A percentile compares a stretch with the other conserved stretches of the same genome.
phyloP scores from a whole-genome alignment of 2,113 vertebrate species.

The Crotalus horridus region DNA sequence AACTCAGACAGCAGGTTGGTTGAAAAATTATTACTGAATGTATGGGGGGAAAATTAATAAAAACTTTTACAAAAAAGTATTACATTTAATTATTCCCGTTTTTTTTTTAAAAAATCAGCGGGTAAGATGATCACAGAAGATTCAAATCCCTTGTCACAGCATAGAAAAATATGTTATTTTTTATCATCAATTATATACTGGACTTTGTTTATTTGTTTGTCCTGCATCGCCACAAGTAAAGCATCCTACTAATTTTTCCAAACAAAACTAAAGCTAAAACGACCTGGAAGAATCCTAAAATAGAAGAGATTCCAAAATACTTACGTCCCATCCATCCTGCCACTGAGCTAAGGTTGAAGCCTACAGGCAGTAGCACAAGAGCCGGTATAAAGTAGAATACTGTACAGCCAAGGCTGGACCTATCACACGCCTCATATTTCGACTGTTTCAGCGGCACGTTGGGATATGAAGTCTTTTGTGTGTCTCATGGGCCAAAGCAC shows the following conservation, averaged over 20 bases:
- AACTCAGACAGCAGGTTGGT: too few relatives aligned
- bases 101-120: background rate
- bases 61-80: too few relatives aligned
- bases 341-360: background rate
- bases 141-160: background rate
- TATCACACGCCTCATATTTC: background rate
- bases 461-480: background rate
- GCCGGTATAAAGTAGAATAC: background rate
- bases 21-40: too few relatives aligned
- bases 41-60: too few relatives aligned
- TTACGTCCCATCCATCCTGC: constrained; percentile 1
- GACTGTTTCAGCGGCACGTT: background rate
- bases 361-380: background rate
- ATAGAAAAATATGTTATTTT: background rate
- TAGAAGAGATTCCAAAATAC: background rate
- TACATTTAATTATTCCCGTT: background rate
- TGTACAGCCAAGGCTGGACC: background rate
- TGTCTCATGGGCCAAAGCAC: rapidly evolving
- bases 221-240: background rate
- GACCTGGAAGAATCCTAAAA: background rate
- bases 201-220: background rate
- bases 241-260: background rate
- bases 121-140: background rate
- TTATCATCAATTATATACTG: background rate
- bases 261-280: background rate